phyloP scores from a whole-genome alignment of 2,113 vertebrate genomes.

The Talpa occidentalis region DNA sequence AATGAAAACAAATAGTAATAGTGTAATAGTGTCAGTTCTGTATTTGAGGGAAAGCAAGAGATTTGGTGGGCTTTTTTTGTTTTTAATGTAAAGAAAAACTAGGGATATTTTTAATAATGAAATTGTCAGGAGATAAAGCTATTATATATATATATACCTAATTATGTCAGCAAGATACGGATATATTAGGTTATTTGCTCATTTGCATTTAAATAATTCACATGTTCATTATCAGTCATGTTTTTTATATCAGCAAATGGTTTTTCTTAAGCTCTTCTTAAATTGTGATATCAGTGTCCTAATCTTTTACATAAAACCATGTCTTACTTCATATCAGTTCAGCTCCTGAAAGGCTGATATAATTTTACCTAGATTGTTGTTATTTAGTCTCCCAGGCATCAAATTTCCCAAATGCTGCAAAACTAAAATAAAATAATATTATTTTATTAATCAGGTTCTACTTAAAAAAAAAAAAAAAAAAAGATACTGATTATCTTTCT shows the following conservation, averaged over 20 bases:
- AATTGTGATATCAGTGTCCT: background rate
- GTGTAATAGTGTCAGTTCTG: background rate
- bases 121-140: background rate
- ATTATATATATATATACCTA: background rate
- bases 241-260: background rate
- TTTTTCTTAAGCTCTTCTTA: slow-evolving; percentile 35
- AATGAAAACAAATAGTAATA: background rate
- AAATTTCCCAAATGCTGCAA: background rate
- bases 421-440: background rate
- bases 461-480: slow-evolving; percentile 19
- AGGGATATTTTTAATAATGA: slow-evolving; percentile 17
- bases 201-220: background rate
- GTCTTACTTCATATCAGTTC: background rate
- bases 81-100: background rate
- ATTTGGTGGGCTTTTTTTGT: background rate
- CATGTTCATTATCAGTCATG: background rate
- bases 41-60: background rate
- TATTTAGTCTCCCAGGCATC: background rate
- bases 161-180: background rate
- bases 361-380: background rate
- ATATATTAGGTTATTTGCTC: background rate
- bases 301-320: background rate
- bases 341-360: background rate
- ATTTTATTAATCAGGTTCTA: slow-evolving; percentile 26
- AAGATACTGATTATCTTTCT: slow-evolving; percentile 4